phyloP scores from a whole-genome alignment of 2,113 vertebrate genomes.

The Nycticebus coucang region DNA sequence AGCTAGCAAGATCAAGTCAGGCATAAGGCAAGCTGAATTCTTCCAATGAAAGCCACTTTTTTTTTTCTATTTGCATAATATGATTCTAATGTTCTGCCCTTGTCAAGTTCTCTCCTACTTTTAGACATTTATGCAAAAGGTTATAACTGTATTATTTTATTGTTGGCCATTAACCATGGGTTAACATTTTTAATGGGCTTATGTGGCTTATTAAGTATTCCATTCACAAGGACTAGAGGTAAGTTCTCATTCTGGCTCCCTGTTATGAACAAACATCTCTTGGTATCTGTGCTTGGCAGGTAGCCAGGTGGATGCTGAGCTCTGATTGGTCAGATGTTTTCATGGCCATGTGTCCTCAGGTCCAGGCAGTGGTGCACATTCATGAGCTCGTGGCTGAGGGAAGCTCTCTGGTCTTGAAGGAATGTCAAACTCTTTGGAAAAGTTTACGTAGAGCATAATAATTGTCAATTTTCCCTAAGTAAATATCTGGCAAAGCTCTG shows the following conservation, averaged over 20 bases:
- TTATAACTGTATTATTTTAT: constrained; percentile 59
- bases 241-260: neutral
- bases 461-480: constrained; percentile 58
- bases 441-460: constrained; percentile 28
- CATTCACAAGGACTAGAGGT: neutral
- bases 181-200: constrained; percentile 41
- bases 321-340: neutral
- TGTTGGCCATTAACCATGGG: constrained; percentile 48
- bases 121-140: constrained; percentile 43
- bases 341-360: neutral
- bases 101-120: constrained; percentile 49
- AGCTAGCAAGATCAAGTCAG: neutral
- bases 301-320: neutral
- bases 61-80: constrained; percentile 14
- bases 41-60: constrained; percentile 9
- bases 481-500: constrained; percentile 48
- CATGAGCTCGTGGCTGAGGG: no score
- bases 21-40: constrained; percentile 4
- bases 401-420: constrained; percentile 11
- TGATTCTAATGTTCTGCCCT: constrained; percentile 49
- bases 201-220: constrained; percentile 54
- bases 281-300: neutral
- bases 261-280: neutral
- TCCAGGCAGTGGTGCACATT: neutral
- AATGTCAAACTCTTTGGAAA: constrained; percentile 11